phyloP scores from a whole-genome alignment of 2,797 vertebrate species.

The Pseudopleuronectes americanus region DNA sequence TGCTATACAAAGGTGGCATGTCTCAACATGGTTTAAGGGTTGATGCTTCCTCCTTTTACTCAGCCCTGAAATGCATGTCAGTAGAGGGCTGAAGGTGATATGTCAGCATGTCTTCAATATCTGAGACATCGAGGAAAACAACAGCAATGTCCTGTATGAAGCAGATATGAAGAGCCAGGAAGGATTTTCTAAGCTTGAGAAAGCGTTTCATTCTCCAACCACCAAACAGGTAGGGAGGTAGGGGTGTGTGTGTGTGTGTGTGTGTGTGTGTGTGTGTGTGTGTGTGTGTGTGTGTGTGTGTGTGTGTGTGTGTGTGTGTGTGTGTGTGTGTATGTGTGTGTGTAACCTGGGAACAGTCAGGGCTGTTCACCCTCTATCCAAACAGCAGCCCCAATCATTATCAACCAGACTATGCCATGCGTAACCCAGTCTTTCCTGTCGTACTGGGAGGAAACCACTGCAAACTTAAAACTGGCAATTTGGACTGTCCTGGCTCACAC shows the following conservation, averaged over 20 bases:
- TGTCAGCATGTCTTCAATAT: too few relatives aligned
- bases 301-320: neutral
- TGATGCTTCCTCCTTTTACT: too few relatives aligned
- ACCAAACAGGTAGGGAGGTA: neutral
- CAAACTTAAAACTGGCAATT: constrained; percentile 8
- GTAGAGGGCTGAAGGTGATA: too few relatives aligned
- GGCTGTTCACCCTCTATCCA: constrained; percentile 54
- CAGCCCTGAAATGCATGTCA: too few relatives aligned
- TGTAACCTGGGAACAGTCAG: constrained; percentile 53
- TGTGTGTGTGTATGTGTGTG: neutral
- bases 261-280: neutral
- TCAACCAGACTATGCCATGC: constrained; percentile 34
- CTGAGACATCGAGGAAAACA: too few relatives aligned
- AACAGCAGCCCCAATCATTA: constrained; percentile 63
- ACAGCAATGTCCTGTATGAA: too few relatives aligned
- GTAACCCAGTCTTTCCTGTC: constrained; percentile 31
- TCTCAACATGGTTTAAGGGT: too few relatives aligned
- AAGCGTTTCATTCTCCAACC: neutral
- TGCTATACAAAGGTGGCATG: too few relatives aligned
- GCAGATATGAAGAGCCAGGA: neutral
- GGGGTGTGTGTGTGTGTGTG: too few relatives aligned
- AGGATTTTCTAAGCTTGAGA: constrained; percentile 20
- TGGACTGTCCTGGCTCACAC: neutral
- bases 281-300: neutral
- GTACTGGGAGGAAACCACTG: constrained; percentile 34